A percentile compares a stretch with the other conserved stretches of the same genome.
Evolutionary conservation across 2,888 invertebrate species (phyloP).

Genomic region (Pecten maximus): DNA sequence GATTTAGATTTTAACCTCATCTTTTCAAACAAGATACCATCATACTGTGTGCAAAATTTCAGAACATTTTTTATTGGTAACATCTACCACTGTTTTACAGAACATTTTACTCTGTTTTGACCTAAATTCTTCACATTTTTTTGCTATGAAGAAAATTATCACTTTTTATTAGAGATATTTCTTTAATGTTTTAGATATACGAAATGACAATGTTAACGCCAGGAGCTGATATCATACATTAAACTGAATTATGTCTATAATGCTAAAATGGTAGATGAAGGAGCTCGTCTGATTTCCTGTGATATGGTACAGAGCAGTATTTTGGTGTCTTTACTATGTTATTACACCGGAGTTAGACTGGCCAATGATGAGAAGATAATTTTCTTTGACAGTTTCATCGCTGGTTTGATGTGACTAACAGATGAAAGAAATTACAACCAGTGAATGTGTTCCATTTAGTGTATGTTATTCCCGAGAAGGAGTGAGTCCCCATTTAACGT

Average conservation of each 20-base stretch:
- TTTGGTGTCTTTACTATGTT: neutral
- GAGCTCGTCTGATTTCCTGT: neutral
- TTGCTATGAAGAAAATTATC: neutral
- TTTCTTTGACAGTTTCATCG: constrained; percentile 15
- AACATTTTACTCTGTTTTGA: neutral
- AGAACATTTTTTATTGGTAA: neutral
- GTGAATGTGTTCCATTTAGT: neutral
- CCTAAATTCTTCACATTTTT: constrained; percentile 9
- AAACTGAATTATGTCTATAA: neutral
- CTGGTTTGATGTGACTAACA: constrained; percentile 7
- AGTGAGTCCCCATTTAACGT: neutral
- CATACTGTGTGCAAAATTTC: neutral
- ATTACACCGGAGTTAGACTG: neutral
- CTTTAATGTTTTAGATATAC: neutral
- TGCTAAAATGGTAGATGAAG: neutral
- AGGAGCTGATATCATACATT: neutral
- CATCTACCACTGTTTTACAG: neutral
- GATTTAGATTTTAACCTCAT: neutral
- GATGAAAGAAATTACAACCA: constrained; percentile 1
- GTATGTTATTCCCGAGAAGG: neutral
- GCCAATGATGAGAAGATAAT: neutral
- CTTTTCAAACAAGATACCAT: neutral
- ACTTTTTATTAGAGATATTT: neutral
- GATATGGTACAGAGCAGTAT: neutral
- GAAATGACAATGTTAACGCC: neutral